These are phyloP conservation scores for Tyto alba DNA, from an alignment of 2,113 vertebrate genomes.

Conservation along the genomic window DNA sequence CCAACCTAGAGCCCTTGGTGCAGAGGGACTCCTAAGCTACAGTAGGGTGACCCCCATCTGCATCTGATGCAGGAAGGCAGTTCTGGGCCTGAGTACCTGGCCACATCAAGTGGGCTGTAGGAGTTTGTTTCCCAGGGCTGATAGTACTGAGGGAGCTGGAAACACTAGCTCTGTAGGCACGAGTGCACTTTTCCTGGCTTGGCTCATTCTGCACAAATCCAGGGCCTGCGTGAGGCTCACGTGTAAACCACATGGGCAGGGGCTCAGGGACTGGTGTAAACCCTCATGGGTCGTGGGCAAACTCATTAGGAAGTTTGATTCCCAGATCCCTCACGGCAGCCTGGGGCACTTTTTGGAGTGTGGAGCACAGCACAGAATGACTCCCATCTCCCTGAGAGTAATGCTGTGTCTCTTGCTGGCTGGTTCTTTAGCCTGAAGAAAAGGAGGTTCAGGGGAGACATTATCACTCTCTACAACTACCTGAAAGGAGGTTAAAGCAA, in stretches of 20 bases:
- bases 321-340: background rate
- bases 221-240: background rate
- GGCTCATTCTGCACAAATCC: background rate
- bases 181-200: background rate
- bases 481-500: background rate
- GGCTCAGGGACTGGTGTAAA: background rate
- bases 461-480: background rate
- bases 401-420: background rate
- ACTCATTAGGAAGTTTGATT: background rate
- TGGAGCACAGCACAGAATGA: rapidly evolving
- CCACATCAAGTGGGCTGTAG: background rate
- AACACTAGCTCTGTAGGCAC: background rate
- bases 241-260: background rate
- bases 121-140: background rate
- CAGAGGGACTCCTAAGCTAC: background rate
- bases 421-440: background rate
- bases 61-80: background rate
- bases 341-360: background rate
- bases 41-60: background rate
- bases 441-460: background rate
- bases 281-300: background rate
- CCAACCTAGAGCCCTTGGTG: background rate
- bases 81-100: background rate
- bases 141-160: background rate
- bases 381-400: background rate